Conservation (phyloP, 2,113 vertebrate species). For the Cololabis saira region DNA sequence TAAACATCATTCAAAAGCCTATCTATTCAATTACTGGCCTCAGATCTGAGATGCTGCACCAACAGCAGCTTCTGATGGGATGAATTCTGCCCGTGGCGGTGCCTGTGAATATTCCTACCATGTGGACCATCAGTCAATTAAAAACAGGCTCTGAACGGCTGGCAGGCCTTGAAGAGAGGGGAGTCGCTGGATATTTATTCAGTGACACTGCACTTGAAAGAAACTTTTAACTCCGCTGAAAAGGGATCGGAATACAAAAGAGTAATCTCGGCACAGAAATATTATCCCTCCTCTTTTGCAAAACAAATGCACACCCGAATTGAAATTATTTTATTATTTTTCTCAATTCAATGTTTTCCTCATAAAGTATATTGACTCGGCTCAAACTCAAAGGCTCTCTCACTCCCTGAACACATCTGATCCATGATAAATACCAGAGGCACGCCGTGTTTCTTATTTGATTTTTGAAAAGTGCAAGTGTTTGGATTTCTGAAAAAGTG, state of each 20-base stretch:
- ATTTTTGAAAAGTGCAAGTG: constrained; percentile 16
- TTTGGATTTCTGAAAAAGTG: not conserved
- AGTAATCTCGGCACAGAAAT: constrained; percentile 47
- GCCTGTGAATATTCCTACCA: constrained; percentile 59
- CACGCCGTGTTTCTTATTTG: constrained; percentile 44
- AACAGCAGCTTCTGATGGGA: constrained; percentile 71
- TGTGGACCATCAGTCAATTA: constrained; percentile 73
- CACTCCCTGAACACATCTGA: constrained; percentile 55
- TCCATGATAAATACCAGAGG: constrained; percentile 56
- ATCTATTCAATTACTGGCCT: constrained; percentile 77
- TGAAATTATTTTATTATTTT: constrained; percentile 39
- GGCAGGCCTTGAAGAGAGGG: constrained; percentile 49
- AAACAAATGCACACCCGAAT: constrained; percentile 5
- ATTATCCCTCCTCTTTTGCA: constrained; percentile 43
- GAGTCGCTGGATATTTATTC: constrained; percentile 42
- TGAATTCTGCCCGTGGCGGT: constrained; percentile 61
- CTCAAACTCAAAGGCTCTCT: constrained; percentile 50
- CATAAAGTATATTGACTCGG: constrained; percentile 51
- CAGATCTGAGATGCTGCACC: constrained; percentile 68
- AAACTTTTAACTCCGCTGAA: constrained; percentile 49
- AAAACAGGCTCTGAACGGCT: constrained; percentile 53
- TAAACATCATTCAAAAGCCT: constrained; percentile 78
- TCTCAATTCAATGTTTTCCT: constrained; percentile 63
- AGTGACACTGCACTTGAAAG: constrained; percentile 52
- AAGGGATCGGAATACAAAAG: constrained; percentile 43